Base-by-base conservation (phyloP, 2,113 vertebrate species). In the Natator depressus region DNA sequence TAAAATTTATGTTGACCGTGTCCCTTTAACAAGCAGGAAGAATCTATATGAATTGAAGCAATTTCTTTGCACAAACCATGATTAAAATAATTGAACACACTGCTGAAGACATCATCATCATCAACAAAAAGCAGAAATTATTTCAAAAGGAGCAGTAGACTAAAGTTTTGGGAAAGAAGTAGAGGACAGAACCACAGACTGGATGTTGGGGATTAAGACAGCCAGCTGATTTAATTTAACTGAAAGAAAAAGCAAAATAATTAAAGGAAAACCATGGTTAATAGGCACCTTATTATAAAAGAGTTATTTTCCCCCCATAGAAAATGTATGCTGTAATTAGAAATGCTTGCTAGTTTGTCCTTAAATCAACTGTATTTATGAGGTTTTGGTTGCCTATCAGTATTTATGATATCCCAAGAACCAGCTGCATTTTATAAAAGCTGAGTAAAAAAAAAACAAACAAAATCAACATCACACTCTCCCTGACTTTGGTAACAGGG, bases 41-140 rank as follows among this genome's bases (percentile, higher is more conserved):
- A 88, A 80, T 89, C 80, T 92, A 88, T 51, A 86, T 92, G 84
- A 19, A 87, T 38, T 72, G 46, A 88, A 69, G 81, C 4, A 89
- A 42, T 69, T 79, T 80, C 87, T 93, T 96, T 88, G 85, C 93
- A 89, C 79, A 3, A 65, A 75, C 81, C 89, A 91, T 51, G 88
- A 46, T 86, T 88, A 85, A 95, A 82, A 91, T 55, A 79, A 27
- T 6, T 10, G 76, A 86, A 89, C 57, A 82, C 92, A 93, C 53
- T 93, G 55, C 72, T 94, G 55, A 95, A 91, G 91, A 93, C 95
- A 91, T 96, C 89, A 95, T 95, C 87, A 35, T 80, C 49, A 27
- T 5, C 50, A 96, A 75, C 75, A 84, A 94, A 91, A 91, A 54
- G 82, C 84, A 80, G 24, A 90, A 91, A 79, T 93, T 82, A 93